Evolutionary conservation across 1,140 invertebrate genomes (phyloP).

Genomic region (Drosophila kurseongensis): DNA sequence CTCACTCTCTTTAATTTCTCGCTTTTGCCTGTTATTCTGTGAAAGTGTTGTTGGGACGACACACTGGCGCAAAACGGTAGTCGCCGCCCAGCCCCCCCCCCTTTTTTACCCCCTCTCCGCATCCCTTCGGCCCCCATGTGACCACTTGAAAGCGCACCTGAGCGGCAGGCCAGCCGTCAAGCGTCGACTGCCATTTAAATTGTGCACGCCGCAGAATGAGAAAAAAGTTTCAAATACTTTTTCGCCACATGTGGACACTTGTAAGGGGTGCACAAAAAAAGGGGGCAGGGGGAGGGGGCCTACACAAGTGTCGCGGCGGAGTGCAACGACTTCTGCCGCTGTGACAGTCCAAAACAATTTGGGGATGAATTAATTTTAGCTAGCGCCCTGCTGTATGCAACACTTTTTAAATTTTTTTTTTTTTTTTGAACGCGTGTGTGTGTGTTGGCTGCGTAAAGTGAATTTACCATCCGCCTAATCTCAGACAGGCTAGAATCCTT

Average conservation of each 20-base stretch:
- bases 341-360: conserved; percentile 58
- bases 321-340: conserved; percentile 70
- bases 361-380: conserved; percentile 57
- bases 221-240: conserved; percentile 58
- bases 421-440: conserved; percentile 10
- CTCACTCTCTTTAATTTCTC: conserved; percentile 6
- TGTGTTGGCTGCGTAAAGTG: conserved; percentile 24
- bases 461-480: conserved; percentile 69
- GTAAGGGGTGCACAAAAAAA: conserved; percentile 9
- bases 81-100: not conserved
- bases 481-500: conserved; percentile 20
- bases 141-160: conserved; percentile 73
- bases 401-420: conserved; percentile 27
- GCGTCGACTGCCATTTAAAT: conserved; percentile 73
- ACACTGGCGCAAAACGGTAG: conserved; percentile 56
- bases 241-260: conserved; percentile 74
- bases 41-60: conserved; percentile 67
- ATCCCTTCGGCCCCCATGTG: conserved; percentile 35
- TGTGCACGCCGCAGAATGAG: conserved; percentile 60
- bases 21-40: conserved; percentile 49
- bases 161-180: conserved; percentile 69
- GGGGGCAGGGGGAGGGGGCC: not conserved
- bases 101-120: not conserved
- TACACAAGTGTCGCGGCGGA: conserved; percentile 44
- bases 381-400: conserved; percentile 27